Evolutionary conservation across 2,113 vertebrate species (phyloP), one percentile per base, ranked within the genome.

Genomic region (Peucedramus taeniatus): DNA sequence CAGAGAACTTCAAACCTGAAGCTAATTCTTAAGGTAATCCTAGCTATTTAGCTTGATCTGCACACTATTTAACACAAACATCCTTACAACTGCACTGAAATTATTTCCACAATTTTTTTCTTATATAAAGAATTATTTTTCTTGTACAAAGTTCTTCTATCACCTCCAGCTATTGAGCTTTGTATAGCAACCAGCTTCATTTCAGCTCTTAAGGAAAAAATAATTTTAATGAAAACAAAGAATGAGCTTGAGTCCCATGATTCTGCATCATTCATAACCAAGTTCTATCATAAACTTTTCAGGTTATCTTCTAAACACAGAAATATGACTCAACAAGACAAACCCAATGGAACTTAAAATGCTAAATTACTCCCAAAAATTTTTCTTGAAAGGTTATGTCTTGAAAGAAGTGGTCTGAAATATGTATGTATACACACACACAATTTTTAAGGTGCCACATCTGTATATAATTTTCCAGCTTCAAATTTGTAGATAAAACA

Each of bases 191-290:
- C 6, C 33, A 74, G 31, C 14, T 80, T 81, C 14, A 53, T 53
- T 87, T 89, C 76, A 84, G 68, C 33, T 66, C 84, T 84, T 66
- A 84, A 77, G n/a, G n/a, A n/a, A n/a, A n/a, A n/a, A n/a, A n/a
- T n/a, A n/a, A n/a, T n/a, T n/a, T n/a, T 12, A 54, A 66, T 2
- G 10, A 54, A 89, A 82, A 63, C 4, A 50, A 1, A 50, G 20
- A 77, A 70, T 7, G 3, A 74, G 39, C 31, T 59, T 49, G 60
- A 78, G 33, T 40, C 84, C 60, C 15, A 20, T 0, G 1, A 54
- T 33, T 80, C 42, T 74, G 39, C 9, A 50, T 37, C 16, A 63
- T 71, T 91, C 30, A 39, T 68, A 75, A 74, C 20, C 2, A 4
- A 78, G 47, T 5, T 30, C 56, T 35, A 77, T 33, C 1, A 14